phyloP scores from a whole-genome alignment of 1,140 invertebrate genomes.

The Panagrolaimus sp. region DNA sequence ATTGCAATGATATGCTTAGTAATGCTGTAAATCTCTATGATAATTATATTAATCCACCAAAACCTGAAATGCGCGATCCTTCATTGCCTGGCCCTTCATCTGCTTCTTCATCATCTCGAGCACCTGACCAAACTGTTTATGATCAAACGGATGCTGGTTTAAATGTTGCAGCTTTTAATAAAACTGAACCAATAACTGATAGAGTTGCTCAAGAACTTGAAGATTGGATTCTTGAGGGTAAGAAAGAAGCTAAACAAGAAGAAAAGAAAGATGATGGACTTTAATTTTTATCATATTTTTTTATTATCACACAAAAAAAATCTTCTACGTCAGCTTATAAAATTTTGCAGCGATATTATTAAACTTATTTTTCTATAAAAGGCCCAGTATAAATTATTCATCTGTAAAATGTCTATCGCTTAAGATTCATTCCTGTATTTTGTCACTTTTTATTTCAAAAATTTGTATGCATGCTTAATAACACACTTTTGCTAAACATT shows the following conservation, averaged over 20 bases:
- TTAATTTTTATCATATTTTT: not conserved
- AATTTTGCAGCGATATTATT: no score
- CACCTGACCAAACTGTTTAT: not conserved
- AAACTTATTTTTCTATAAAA: no score
- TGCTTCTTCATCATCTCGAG: not conserved
- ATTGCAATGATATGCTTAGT: not conserved
- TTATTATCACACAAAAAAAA: no score
- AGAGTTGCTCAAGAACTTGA: conserved; percentile 1
- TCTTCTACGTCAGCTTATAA: no score
- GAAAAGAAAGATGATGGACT: conserved; percentile 11
- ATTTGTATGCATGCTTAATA: no score
- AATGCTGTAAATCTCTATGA: conserved; percentile 8
- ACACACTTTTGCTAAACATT: no score
- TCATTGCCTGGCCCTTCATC: conserved; percentile 61
- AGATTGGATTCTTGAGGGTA: conserved; percentile 3
- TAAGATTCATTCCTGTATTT: no score
- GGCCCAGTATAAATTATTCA: no score
- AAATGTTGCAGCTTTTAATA: conserved; percentile 6
- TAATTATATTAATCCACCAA: not conserved
- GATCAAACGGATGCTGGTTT: conserved; percentile 8
- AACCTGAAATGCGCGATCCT: not conserved
- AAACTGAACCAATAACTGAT: conserved; percentile 2
- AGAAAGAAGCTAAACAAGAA: not conserved
- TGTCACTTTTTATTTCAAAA: no score
- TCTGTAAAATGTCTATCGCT: no score